These are phyloP conservation scores for Sinotaia quadrata DNA, from an alignment of 2,888 invertebrate genomes.

Conservation along the genomic window DNA sequence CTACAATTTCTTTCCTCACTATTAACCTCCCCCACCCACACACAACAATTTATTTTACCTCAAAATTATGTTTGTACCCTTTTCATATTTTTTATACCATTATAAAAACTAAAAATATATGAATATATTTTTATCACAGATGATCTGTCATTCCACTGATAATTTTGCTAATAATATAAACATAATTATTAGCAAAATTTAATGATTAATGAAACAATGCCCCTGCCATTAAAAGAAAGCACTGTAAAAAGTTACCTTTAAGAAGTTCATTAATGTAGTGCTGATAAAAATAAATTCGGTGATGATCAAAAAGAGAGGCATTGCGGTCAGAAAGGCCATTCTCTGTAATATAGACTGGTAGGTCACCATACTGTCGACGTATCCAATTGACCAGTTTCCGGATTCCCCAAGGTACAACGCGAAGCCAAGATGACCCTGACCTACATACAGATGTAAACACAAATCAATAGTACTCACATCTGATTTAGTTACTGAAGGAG, in stretches of 20 bases:
- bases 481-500: background rate
- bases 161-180: no score
- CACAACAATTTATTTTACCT: no score
- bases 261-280: slow-evolving; percentile 66
- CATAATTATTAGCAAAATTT: no score
- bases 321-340: slow-evolving; percentile 64
- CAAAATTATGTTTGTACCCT: no score
- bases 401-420: slow-evolving; percentile 60
- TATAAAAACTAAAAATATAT: no score
- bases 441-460: slow-evolving; percentile 33
- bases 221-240: no score
- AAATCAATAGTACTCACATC: background rate
- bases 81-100: no score
- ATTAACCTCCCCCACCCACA: no score
- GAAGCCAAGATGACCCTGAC: slow-evolving; percentile 57
- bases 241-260: slow-evolving; percentile 67
- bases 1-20: no score
- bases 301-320: slow-evolving; percentile 55
- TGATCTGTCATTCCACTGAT: no score
- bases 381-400: slow-evolving; percentile 63
- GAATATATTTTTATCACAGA: no score
- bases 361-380: slow-evolving; percentile 53
- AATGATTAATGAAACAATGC: no score
- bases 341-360: slow-evolving; percentile 63
- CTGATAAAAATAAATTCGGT: slow-evolving; percentile 60